Base-by-base conservation (phyloP, 1,140 invertebrate genomes). In the Aphidius ervi region DNA sequence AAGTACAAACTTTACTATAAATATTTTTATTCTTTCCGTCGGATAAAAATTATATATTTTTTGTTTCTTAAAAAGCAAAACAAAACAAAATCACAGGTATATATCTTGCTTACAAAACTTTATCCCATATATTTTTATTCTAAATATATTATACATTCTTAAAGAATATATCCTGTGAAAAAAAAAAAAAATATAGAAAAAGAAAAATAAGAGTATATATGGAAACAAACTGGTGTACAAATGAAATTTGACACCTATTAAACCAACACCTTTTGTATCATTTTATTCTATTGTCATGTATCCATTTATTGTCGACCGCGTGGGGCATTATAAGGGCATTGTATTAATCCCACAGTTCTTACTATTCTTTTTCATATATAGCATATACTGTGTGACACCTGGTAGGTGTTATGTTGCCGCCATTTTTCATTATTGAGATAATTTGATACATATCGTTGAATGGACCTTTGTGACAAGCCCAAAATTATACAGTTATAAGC, bases 391-490 rank as follows among this genome's bases (percentile, higher is more conserved):
- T 65, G 68, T 68, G 71, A 76, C 78, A 78, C 77, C 77, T 78
- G 69, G 73, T 77, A 77, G 77, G 78, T 80, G 78, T 80, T 73
- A 77, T 68, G 77, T 80, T 80, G 76, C 78, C 73, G 75, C 76
- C 75, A 78, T 78, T 74, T 77, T 74, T 70, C 70, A 80, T 80
- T 80, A 78, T 76, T 73, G 75, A 66, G 67, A 80, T 80, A 80
- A 80, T 80, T 79, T 80, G 78, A 79, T 80, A 80, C 75, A 74
- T 78, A 80, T 78, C 77, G 74, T 63, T 69, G 66, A 65, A 61
- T 52, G 52, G 42, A 56, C 46, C 55, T 57, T 62, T 62, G 60
- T 62, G 46, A 37, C 43, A 53, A 37, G 53, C 16, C 16, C 20
- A 43, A 31, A 20, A 31, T 49, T 49, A 50, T 16, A 46, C 37